Evolutionary conservation across 2,797 vertebrate genomes (phyloP), one percentile per base, ranked within the genome.

Genomic region (Alcedo quadribrachys): DNA sequence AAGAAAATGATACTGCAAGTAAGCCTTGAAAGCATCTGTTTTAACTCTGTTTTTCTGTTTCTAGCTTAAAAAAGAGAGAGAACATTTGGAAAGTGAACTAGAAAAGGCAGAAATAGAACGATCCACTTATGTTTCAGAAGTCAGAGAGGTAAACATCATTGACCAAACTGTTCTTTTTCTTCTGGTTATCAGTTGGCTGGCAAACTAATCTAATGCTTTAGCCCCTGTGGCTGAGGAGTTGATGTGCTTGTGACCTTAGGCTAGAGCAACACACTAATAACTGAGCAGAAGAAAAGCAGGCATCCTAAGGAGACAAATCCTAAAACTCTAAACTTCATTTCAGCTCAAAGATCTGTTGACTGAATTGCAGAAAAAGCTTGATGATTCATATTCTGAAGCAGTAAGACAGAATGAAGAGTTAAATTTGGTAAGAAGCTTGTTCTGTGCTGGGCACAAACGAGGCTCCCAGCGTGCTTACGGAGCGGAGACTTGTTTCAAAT

Each of bases 311-410:
- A 97, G 96, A 96, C 95, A 94, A 96, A 97, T 96, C 97, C 96
- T 97, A 98, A 98, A 97, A 97, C 95, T 98, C 96, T 99, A 98
- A 98, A 99, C 98, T 99, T 98, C 98, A 98, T 99, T 99, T 98
- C 99, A 99, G 99, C 99, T 99, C 97, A 99, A 99, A 99, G 99
- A 99, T 99, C 99, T 99, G 97, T 99, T 99, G 99, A 99, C 99
- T 98, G 99, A 99, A 97, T 99, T 99, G 98, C 99, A 99, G 98
- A 99, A 98, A 99, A 99, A 99, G 98, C 99, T 99, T 97, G 98
- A 99, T 98, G 99, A 98, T 98, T 99, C 99, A 97, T 99, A 99
- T 98, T 99, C 98, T 98, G 99, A 99, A 98, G 99, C 99, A 97
- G 98, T 99, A 98, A 99, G 99, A 97, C 99, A 99, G 98, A 99